Evolutionary conservation across 2,888 invertebrate species (phyloP).

Genomic region (Heliconius ismenius): DNA sequence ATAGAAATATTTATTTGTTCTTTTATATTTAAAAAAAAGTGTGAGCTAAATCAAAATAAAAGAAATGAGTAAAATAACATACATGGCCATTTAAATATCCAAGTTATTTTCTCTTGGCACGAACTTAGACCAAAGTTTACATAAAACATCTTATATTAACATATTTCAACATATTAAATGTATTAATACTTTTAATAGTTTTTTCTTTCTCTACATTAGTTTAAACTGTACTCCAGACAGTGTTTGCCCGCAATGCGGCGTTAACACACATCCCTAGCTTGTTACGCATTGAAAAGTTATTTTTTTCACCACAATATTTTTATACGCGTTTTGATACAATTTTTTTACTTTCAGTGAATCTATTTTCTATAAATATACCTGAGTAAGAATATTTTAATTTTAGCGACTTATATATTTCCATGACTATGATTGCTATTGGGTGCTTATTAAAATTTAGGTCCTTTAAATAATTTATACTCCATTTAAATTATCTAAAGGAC

Average conservation of each 20-base stretch:
- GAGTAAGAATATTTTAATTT: neutral
- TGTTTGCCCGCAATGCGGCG: slow-evolving; percentile 20
- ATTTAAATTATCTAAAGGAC: too few relatives aligned
- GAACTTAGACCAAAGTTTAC: neutral
- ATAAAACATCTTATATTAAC: neutral
- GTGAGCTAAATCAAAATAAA: neutral
- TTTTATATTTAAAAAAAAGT: neutral
- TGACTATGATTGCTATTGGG: too few relatives aligned
- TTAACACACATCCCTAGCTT: slow-evolving; percentile 4
- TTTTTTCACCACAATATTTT: slow-evolving; percentile 7
- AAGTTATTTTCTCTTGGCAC: neutral
- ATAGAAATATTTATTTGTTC: neutral
- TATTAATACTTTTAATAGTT: neutral
- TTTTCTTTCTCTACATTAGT: neutral
- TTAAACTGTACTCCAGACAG: slow-evolving; percentile 12
- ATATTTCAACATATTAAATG: neutral
- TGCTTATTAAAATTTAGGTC: too few relatives aligned
- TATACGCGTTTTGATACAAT: neutral
- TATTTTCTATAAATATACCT: neutral
- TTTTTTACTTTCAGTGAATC: neutral
- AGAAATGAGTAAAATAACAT: neutral
- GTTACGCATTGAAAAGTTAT: slow-evolving; percentile 2
- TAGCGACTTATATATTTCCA: too few relatives aligned
- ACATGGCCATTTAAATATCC: neutral
- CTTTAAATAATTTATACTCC: too few relatives aligned